A percentile compares a stretch with the other conserved stretches of the same genome.
phyloP scores from a whole-genome alignment of 2,888 invertebrate species.

The Enchytraeus crypticus region DNA sequence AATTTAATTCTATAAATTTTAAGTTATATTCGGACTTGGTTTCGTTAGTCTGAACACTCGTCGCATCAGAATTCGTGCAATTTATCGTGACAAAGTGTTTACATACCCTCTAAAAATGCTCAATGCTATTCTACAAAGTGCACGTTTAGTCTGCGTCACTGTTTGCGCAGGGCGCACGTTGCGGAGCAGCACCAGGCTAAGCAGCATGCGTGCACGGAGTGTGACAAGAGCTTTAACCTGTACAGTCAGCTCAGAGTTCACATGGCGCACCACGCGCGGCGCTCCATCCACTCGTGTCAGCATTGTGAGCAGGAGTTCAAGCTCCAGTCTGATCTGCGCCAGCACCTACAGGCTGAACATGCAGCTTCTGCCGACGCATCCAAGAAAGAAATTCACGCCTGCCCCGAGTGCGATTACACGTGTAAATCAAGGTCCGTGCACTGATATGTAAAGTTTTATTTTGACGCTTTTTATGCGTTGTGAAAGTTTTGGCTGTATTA shows the following conservation, averaged over 20 bases:
- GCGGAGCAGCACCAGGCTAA: slow-evolving; percentile 18
- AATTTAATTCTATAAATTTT: no score
- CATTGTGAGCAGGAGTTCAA: slow-evolving; percentile 21
- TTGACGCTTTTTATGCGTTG: no score
- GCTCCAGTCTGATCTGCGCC: slow-evolving; percentile 15
- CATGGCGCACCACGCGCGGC: slow-evolving; percentile 26
- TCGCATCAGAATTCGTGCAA: no score
- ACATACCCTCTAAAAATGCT: no score
- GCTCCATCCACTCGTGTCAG: slow-evolving; percentile 16
- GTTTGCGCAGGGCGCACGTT: slow-evolving; percentile 14
- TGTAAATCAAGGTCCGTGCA: slow-evolving; percentile 6
- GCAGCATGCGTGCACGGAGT: slow-evolving; percentile 25
- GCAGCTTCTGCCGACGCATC: background rate
- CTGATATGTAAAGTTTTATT: no score
- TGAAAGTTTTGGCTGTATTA: no score
- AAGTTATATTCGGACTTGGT: no score
- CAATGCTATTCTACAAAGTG: no score
- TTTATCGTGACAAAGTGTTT: no score
- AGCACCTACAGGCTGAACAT: slow-evolving; percentile 17
- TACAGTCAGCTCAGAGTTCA: slow-evolving; percentile 23
- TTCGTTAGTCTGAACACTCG: no score
- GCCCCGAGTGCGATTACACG: slow-evolving; percentile 12
- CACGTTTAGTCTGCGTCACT: no score
- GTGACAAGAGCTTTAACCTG: slow-evolving; percentile 19
- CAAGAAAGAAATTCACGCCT: slow-evolving; percentile 4